Base-by-base conservation (phyloP, 1,140 invertebrate species). In the Zaprionus inermis region DNA sequence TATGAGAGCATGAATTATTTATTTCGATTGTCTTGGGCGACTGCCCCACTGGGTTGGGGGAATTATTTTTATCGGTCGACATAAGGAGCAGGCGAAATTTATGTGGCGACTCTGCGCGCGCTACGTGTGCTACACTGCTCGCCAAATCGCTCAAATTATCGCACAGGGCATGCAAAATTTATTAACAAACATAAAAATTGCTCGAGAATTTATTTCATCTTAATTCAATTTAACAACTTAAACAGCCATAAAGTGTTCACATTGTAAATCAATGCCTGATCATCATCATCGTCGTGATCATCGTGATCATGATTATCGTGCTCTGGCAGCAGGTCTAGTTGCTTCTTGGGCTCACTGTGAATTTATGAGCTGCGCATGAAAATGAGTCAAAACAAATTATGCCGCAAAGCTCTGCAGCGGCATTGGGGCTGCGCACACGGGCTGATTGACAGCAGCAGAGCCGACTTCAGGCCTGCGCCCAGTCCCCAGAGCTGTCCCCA, bases 221-320 rank as follows among this genome's bases (percentile, higher is more conserved):
- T 91, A 91, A 91, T 91, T 91, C 89, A 91, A 91, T 91, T 91
- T 91, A 91, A 91, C 89, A 91, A 91, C 89, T 91, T 91, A 91
- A 91, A 91, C 89, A 91, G 82, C 89, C 89, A 86, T 91, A 91
- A 91, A 91, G 89, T 91, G 90, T 91, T 91, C 89, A 91, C 89
- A 91, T 91, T 76, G 89, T 91, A 91, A 91, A 91, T 91, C 89
- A 89, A 84, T 78, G 72, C 65, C 59, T 76, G 65, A 69, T 60
- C 71, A 72, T 55, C 68, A 70, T 71, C 55, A 71, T 77, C n/a
- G n/a, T n/a, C n/a, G n/a, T n/a, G 68, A 74, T 70, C 54, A 69
- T 72, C 56, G 58, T 58, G 54, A 79, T 74, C 70, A 72, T 64
- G 14, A 56, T 61, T 4, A 22, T 24, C 22, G n/a, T 38, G 38